These are phyloP conservation scores for Tolmerus cingulatus DNA, from an alignment of 2,888 invertebrate species.

Conservation along the genomic window DNA sequence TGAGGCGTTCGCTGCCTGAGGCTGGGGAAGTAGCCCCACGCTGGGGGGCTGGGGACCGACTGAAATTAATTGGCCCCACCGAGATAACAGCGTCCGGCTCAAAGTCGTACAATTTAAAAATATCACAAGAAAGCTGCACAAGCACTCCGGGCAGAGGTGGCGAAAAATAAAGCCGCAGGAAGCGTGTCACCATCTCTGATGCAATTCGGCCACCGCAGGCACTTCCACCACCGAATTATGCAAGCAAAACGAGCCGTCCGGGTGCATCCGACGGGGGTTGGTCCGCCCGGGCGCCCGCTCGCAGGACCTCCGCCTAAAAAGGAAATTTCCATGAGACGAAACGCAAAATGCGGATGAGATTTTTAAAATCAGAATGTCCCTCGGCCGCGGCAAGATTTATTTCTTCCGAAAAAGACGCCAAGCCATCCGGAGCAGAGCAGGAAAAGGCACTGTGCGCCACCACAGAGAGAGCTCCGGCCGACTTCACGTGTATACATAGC, in stretches of 20 bases:
- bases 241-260: not conserved
- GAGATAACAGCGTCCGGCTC: not conserved
- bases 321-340: not conserved
- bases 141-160: not conserved
- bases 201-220: not conserved
- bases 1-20: not conserved
- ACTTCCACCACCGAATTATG: not conserved
- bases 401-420: not conserved
- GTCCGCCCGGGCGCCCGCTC: not conserved
- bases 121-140: not conserved
- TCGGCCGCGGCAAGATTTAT: not conserved
- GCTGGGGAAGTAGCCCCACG: not conserved
- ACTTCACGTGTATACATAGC: conserved; percentile 40
- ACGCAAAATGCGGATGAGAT: not conserved
- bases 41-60: not conserved
- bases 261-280: not conserved
- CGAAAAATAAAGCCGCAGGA: not conserved
- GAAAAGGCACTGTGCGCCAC: conserved; percentile 37
- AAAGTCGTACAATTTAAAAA: not conserved
- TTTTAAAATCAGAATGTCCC: not conserved
- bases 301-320: not conserved
- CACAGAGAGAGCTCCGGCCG: conserved; percentile 31
- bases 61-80: not conserved
- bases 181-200: not conserved
- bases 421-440: conserved; percentile 6